A percentile compares a stretch with the other conserved stretches of the same genome.
These are phyloP conservation scores for Azemiops feae DNA, from an alignment of 2,113 vertebrate genomes.

Conservation along the genomic window DNA sequence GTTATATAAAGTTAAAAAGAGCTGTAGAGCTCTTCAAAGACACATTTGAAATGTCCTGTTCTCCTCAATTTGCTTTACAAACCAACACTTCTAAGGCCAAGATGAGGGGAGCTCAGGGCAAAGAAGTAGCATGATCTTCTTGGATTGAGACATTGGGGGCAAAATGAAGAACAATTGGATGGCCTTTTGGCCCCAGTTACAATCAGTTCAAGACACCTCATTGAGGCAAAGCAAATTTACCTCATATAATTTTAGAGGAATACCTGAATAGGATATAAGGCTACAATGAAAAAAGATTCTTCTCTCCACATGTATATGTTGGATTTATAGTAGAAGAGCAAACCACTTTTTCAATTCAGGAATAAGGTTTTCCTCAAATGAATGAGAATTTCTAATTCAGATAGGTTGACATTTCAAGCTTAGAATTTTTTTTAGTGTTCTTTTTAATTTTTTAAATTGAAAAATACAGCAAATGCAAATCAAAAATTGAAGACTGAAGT, in stretches of 20 bases:
- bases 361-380: background rate
- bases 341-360: background rate
- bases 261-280: background rate
- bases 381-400: background rate
- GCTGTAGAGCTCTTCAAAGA: background rate
- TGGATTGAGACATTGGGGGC: background rate
- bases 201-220: background rate
- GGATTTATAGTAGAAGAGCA: background rate
- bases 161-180: background rate
- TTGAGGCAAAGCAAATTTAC: background rate
- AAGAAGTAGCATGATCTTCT: background rate
- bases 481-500: background rate
- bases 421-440: background rate
- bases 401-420: background rate
- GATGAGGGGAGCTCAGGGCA: background rate
- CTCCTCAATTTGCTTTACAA: background rate
- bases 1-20: background rate
- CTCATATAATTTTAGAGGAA: background rate
- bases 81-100: background rate
- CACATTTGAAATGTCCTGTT: background rate
- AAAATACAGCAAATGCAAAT: background rate
- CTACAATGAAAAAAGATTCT: background rate
- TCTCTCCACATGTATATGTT: background rate
- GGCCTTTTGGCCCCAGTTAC: background rate
- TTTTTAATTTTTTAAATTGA: background rate